These are phyloP conservation scores for Emydura subglobosa DNA, from an alignment of 2,113 vertebrate species.

Conservation along the genomic window DNA sequence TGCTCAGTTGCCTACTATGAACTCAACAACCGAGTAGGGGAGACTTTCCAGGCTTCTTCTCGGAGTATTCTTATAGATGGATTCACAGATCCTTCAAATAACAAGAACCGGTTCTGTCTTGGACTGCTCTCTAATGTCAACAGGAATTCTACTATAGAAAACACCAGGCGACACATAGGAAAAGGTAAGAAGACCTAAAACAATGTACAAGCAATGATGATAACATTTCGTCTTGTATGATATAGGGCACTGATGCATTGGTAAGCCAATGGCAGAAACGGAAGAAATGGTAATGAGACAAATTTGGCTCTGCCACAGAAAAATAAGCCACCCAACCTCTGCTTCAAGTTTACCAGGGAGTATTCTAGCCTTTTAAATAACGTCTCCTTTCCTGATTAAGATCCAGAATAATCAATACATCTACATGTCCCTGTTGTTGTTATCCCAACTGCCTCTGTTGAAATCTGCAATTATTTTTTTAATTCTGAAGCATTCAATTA, in stretches of 20 bases:
- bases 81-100: slow-evolving; percentile 98
- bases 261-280: background rate
- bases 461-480: background rate
- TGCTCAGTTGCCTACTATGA: slow-evolving; percentile 98
- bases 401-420: background rate
- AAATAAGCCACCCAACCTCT: background rate
- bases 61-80: slow-evolving; percentile 95
- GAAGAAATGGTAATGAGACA: background rate
- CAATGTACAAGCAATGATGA: background rate
- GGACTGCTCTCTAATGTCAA: slow-evolving; percentile 98
- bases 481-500: background rate
- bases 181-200: slow-evolving; percentile 87
- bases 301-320: background rate
- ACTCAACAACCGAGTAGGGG: slow-evolving; percentile 95
- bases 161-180: slow-evolving; percentile 97
- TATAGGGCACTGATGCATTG: background rate
- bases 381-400: background rate
- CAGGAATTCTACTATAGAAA: slow-evolving; percentile 98
- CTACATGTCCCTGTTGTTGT: background rate
- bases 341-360: background rate
- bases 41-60: slow-evolving; percentile 96
- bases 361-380: background rate
- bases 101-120: slow-evolving; percentile 97
- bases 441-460: background rate
- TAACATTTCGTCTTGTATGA: background rate